Evolutionary conservation across 1,140 invertebrate species (phyloP).

Genomic region (Macrocentrus cingulum): DNA sequence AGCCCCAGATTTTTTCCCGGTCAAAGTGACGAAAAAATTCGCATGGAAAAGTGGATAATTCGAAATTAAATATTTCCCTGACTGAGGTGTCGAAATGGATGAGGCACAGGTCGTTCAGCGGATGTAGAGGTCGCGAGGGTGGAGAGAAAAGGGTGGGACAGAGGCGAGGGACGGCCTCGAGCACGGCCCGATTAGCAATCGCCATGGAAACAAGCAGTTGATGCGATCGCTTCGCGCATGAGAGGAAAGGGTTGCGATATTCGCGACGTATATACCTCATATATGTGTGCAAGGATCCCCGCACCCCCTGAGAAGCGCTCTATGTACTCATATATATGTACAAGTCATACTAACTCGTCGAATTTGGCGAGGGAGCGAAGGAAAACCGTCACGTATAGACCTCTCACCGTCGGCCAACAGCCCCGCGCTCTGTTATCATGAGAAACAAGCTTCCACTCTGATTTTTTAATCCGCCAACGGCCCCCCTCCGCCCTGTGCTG

Average conservation of each 20-base stretch:
- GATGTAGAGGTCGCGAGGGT: conserved; percentile 24
- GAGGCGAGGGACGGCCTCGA: conserved; percentile 34
- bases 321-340: conserved; percentile 26
- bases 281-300: conserved; percentile 17
- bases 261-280: conserved; percentile 27
- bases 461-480: conserved; percentile 60
- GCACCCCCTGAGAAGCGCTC: too few species aligned
- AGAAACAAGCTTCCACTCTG: conserved; percentile 61
- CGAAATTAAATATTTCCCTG: too few species aligned
- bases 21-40: too few species aligned
- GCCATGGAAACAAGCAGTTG: conserved; percentile 65
- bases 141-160: conserved; percentile 46
- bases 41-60: too few species aligned
- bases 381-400: conserved; percentile 5
- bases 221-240: conserved; percentile 60
- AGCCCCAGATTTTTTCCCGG: too few species aligned
- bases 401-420: conserved; percentile 40
- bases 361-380: conserved; percentile 27
- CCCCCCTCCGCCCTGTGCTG: conserved; percentile 38
- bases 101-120: conserved; percentile 22
- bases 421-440: conserved; percentile 58
- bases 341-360: conserved; percentile 16
- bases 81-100: neutral
- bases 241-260: conserved; percentile 48
- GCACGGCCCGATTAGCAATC: conserved; percentile 63